A percentile compares a stretch with the other conserved stretches of the same genome.
Evolutionary conservation across 2,797 vertebrate genomes (phyloP).

Genomic region (Hippoglossus hippoglossus): DNA sequence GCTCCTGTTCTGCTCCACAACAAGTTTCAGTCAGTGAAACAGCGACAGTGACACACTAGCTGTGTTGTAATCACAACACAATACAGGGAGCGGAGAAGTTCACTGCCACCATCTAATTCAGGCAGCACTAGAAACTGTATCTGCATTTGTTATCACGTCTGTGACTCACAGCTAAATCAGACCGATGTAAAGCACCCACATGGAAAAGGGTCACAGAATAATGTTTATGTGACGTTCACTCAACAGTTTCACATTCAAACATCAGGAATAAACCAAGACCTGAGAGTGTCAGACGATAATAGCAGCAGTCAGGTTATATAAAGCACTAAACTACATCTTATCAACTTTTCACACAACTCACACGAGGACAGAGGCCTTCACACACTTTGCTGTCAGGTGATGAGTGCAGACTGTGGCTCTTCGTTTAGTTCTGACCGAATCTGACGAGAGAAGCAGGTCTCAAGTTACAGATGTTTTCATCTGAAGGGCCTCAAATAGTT

Average conservation of each 20-base stretch:
- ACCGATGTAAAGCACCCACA: neutral
- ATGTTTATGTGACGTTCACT: conserved; percentile 9
- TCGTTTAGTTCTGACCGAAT: neutral
- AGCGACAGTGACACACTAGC: conserved; percentile 53
- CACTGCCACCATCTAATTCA: conserved; percentile 31
- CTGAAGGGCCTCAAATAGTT: no score
- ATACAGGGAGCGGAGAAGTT: conserved; percentile 48
- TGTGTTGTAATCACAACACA: conserved; percentile 48
- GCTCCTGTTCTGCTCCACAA: conserved; percentile 30
- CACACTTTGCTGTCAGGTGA: no score
- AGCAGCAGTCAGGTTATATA: conserved; percentile 11
- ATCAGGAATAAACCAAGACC: neutral
- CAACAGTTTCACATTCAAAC: neutral
- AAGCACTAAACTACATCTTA: conserved; percentile 42
- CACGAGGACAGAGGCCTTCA: neutral
- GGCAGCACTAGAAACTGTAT: neutral
- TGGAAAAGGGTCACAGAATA: neutral
- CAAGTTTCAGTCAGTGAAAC: conserved; percentile 43
- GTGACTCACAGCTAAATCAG: neutral
- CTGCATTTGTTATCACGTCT: neutral
- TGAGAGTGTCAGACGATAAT: conserved; percentile 16
- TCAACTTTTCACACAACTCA: conserved; percentile 4
- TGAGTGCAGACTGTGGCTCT: neutral
- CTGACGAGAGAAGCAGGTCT: no score
- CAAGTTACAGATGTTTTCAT: no score